phyloP scores from a whole-genome alignment of 2,888 invertebrate genomes.

The Busseola fusca region DNA sequence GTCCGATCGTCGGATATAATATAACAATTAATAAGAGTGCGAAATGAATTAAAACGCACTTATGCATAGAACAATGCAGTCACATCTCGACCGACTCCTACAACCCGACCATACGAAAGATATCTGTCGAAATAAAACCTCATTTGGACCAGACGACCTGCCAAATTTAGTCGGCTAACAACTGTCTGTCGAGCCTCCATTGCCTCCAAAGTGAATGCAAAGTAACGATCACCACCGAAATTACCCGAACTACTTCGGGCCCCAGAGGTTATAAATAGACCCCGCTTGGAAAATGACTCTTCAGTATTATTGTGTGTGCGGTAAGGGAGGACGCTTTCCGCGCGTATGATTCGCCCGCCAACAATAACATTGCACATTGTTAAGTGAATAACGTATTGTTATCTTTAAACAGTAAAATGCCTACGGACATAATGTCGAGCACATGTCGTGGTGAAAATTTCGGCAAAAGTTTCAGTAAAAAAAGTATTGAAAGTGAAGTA shows the following conservation, averaged over 20 bases:
- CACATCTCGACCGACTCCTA: slow-evolving; percentile 55
- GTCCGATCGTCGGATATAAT: not conserved
- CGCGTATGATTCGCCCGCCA: slow-evolving; percentile 52
- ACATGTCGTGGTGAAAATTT: slow-evolving; percentile 77
- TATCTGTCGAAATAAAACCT: slow-evolving; percentile 3
- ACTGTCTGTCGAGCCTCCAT: slow-evolving; percentile 64
- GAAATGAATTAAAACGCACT: slow-evolving; percentile 17
- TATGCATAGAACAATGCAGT: slow-evolving; percentile 48
- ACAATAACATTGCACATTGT: slow-evolving; percentile 69
- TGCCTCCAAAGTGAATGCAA: slow-evolving; percentile 75
- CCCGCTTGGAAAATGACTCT: slow-evolving; percentile 69
- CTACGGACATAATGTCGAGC: slow-evolving; percentile 78
- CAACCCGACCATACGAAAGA: slow-evolving; percentile 43
- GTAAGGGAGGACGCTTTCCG: slow-evolving; percentile 57
- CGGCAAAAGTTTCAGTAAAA: slow-evolving; percentile 76
- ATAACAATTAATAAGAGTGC: slow-evolving; percentile 14
- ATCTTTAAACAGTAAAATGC: slow-evolving; percentile 77
- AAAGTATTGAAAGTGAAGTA: slow-evolving; percentile 87
- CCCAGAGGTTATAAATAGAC: slow-evolving; percentile 74
- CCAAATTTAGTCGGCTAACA: slow-evolving; percentile 55
- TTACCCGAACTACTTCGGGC: slow-evolving; percentile 69
- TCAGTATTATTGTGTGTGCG: slow-evolving; percentile 72
- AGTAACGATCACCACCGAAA: slow-evolving; percentile 76
- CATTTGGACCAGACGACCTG: slow-evolving; percentile 43
- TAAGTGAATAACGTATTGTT: slow-evolving; percentile 66